phyloP scores from a whole-genome alignment of 1,140 invertebrate genomes.

The Nasonia giraulti region DNA sequence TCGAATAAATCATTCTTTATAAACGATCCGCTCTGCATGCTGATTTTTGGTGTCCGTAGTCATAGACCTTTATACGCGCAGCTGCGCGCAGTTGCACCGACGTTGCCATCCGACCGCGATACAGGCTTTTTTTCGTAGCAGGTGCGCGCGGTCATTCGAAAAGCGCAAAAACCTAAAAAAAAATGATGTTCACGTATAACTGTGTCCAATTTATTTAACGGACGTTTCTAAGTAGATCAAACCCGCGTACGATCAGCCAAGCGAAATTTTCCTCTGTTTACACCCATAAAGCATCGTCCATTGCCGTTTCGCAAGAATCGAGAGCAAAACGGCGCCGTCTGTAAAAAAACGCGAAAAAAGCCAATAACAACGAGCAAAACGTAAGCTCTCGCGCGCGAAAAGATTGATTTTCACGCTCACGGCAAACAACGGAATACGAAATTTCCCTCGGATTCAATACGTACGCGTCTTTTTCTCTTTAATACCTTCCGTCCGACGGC shows the following conservation, averaged over 20 bases:
- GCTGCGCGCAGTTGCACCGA: neutral
- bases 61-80: neutral
- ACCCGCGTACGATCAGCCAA: neutral
- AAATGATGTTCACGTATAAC: too few relatives aligned
- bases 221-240: neutral
- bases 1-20: slow-evolving; percentile 64
- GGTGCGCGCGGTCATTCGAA: too few relatives aligned
- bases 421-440: neutral
- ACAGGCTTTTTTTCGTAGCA: too few relatives aligned
- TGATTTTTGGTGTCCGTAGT: slow-evolving; percentile 10
- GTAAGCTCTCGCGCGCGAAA: neutral
- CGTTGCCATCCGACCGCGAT: neutral
- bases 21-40: slow-evolving; percentile 58
- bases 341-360: neutral
- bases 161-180: too few relatives aligned
- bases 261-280: too few relatives aligned
- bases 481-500: neutral
- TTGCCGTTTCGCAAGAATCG: neutral
- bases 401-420: slow-evolving; percentile 1
- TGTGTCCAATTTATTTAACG: too few relatives aligned
- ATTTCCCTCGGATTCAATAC: neutral
- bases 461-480: neutral
- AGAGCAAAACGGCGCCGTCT: neutral
- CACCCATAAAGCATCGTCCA: too few relatives aligned
- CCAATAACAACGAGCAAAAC: neutral